Conservation (phyloP, 2,113 vertebrate species). For the Gymnocephalus cernua region DNA sequence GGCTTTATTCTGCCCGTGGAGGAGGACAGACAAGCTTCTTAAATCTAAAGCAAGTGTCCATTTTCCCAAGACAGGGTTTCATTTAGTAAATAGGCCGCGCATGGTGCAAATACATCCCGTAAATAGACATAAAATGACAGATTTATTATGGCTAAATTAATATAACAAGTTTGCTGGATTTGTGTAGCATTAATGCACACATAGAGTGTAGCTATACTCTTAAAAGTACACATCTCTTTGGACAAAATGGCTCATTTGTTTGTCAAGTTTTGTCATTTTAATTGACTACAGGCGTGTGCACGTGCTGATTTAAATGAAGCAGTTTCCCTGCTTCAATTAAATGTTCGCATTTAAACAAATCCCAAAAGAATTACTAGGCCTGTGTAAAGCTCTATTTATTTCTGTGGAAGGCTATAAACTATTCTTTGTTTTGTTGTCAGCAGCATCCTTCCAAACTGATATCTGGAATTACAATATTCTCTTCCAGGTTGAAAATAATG, state of each 20-base stretch:
- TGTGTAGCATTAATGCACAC: background rate
- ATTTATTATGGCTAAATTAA: background rate
- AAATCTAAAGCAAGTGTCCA: slow-evolving; percentile 46
- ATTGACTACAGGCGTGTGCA: background rate
- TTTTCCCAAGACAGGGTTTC: slow-evolving; percentile 47
- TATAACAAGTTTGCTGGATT: too few species aligned
- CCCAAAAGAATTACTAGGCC: background rate
- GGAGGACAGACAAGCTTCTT: slow-evolving; percentile 10
- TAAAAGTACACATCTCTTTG: background rate
- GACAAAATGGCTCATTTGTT: background rate
- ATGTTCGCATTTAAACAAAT: background rate
- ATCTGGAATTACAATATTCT: background rate
- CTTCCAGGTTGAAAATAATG: background rate
- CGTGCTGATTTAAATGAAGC: background rate
- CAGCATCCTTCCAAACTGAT: background rate
- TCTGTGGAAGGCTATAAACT: background rate
- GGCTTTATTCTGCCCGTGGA: slow-evolving; percentile 42
- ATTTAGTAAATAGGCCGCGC: slow-evolving; percentile 2
- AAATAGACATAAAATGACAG: background rate
- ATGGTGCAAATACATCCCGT: background rate
- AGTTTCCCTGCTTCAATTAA: background rate
- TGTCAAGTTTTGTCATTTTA: background rate
- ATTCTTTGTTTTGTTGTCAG: background rate
- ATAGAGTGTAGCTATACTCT: background rate
- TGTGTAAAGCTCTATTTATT: background rate